Evolutionary conservation across 2,797 vertebrate species (phyloP).

Genomic region (Forpus xanthops): DNA sequence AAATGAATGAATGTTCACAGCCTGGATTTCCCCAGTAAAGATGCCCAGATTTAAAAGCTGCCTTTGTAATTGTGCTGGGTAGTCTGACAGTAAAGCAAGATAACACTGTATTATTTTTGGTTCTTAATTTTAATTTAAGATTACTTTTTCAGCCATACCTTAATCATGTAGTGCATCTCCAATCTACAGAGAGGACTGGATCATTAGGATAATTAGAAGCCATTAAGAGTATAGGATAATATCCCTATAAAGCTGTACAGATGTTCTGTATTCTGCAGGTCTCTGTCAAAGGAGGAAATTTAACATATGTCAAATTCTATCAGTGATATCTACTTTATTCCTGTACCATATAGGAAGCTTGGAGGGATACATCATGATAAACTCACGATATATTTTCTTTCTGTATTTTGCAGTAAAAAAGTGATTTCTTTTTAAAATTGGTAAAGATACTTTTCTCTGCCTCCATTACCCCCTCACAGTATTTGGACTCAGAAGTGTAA

Average conservation of each 20-base stretch:
- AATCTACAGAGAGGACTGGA: conserved; percentile 31
- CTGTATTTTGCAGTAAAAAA: not conserved
- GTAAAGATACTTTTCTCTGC: not conserved
- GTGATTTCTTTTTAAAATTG: not conserved
- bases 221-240: conserved; percentile 29
- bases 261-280: conserved; percentile 26
- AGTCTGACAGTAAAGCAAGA: not conserved
- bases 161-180: not conserved
- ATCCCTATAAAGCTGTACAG: conserved; percentile 20
- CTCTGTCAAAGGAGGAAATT: conserved; percentile 19
- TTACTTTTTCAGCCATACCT: conserved; percentile 25
- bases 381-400: not conserved
- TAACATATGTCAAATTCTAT: conserved; percentile 11
- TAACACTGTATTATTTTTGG: not conserved
- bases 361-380: not conserved
- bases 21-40: not conserved
- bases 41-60: not conserved
- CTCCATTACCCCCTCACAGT: not conserved
- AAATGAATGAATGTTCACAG: not conserved
- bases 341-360: not conserved
- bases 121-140: conserved; percentile 48
- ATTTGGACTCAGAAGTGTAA: not conserved
- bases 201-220: conserved; percentile 60
- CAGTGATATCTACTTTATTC: not conserved
- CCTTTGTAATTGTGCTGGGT: not conserved